phyloP scores from a whole-genome alignment of 2,888 invertebrate species.

The Clistopyga incitator region DNA sequence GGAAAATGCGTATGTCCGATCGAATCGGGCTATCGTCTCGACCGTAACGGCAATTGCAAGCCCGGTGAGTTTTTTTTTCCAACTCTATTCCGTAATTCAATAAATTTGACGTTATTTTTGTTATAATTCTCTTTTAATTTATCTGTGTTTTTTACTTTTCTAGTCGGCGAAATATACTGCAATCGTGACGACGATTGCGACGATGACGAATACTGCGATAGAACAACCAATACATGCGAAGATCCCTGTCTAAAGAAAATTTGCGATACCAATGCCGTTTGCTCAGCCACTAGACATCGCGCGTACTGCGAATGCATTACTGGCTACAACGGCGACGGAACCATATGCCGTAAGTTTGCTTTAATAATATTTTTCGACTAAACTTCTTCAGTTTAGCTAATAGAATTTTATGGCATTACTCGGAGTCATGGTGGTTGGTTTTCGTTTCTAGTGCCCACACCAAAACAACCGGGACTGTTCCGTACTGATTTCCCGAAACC shows the following conservation, averaged over 20 bases:
- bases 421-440: neutral
- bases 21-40: constrained; percentile 88
- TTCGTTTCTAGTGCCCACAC: constrained; percentile 5
- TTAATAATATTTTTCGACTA: too few relatives aligned
- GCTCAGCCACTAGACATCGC: constrained; percentile 91
- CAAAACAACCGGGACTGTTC: constrained; percentile 76
- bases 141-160: constrained; percentile 52
- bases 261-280: constrained; percentile 92
- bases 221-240: constrained; percentile 89
- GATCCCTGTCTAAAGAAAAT: constrained; percentile 91
- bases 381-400: neutral
- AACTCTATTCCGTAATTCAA: neutral
- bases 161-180: constrained; percentile 86
- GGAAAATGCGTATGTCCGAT: constrained; percentile 91
- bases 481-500: constrained; percentile 94
- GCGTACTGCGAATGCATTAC: constrained; percentile 92
- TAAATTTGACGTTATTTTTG: constrained; percentile 70
- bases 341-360: constrained; percentile 88
- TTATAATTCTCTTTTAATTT: neutral
- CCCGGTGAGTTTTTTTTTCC: constrained; percentile 79
- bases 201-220: constrained; percentile 91
- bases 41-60: constrained; percentile 87
- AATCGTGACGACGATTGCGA: constrained; percentile 90
- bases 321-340: constrained; percentile 91
- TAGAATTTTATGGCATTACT: neutral